phyloP scores from a whole-genome alignment of 2,888 invertebrate species.

The Netelia fuscicornis region DNA sequence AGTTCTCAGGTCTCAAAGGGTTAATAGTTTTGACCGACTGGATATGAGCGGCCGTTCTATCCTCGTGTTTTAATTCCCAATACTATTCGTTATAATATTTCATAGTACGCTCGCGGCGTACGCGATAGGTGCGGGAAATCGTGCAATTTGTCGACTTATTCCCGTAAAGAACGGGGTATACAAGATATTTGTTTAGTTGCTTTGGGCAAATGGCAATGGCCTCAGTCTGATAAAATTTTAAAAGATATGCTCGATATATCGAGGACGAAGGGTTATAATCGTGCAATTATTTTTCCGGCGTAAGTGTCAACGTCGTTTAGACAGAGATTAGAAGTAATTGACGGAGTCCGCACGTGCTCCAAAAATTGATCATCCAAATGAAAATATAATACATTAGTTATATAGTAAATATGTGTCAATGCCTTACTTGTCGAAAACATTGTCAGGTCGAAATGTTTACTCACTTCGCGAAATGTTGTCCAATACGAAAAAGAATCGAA shows the following conservation, averaged over 20 bases:
- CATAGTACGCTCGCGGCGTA: constrained; percentile 33
- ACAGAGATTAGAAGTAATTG: constrained; percentile 14
- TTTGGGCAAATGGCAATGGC: constrained; percentile 8
- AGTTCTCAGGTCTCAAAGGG: no score
- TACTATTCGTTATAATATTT: constrained; percentile 1
- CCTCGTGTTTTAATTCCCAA: no score
- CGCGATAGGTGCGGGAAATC: constrained; percentile 60
- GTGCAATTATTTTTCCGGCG: constrained; percentile 30
- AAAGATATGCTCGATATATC: background rate
- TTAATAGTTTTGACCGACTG: background rate
- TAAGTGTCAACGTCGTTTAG: constrained; percentile 2
- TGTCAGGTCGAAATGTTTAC: constrained; percentile 22
- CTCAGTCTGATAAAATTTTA: constrained; percentile 2
- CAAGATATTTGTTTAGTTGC: constrained; percentile 7
- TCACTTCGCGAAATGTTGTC: constrained; percentile 42
- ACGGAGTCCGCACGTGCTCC: constrained; percentile 6
- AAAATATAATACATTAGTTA: constrained; percentile 26
- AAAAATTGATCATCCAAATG: constrained; percentile 34
- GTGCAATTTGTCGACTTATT: constrained; percentile 51
- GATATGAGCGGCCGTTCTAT: background rate
- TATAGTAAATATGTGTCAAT: background rate
- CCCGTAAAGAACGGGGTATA: constrained; percentile 3
- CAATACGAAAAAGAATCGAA: constrained; percentile 3
- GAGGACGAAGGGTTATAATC: constrained; percentile 10
- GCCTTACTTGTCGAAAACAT: background rate